Conservation (phyloP, 2,888 invertebrate genomes). For the Cactoblastis cactorum region DNA sequence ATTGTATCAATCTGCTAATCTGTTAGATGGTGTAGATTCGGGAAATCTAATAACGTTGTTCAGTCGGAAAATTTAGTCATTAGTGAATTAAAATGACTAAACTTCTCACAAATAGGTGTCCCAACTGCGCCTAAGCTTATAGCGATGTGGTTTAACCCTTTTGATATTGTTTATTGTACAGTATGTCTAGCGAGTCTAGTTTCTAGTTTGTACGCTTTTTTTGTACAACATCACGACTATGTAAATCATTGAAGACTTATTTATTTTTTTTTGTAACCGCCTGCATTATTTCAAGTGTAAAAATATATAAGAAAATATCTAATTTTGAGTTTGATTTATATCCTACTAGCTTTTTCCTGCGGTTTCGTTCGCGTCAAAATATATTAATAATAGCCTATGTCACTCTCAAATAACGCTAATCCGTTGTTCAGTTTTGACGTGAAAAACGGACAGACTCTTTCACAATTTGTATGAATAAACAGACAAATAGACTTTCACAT, state of each 20-base stretch:
- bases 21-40: slow-evolving; percentile 2
- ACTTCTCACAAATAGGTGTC: background rate
- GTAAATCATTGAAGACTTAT: slow-evolving; percentile 55
- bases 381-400: too few species aligned
- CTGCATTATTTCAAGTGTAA: slow-evolving; percentile 76
- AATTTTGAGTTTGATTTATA: slow-evolving; percentile 18
- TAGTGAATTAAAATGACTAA: slow-evolving; percentile 9
- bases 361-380: too few species aligned
- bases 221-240: slow-evolving; percentile 26
- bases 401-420: too few species aligned
- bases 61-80: background rate
- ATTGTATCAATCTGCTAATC: background rate
- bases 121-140: slow-evolving; percentile 9
- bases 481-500: too few species aligned
- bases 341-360: too few species aligned
- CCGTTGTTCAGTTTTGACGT: too few species aligned
- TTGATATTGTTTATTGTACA: slow-evolving; percentile 20
- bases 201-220: slow-evolving; percentile 21
- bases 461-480: too few species aligned
- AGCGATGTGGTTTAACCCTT: slow-evolving; percentile 7
- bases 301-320: slow-evolving; percentile 75
- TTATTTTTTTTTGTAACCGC: slow-evolving; percentile 77
- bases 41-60: background rate
- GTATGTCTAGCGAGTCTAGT: slow-evolving; percentile 16
- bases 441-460: too few species aligned